Evolutionary conservation across 2,888 invertebrate species (phyloP).

Genomic region (Cetonia aurata): DNA sequence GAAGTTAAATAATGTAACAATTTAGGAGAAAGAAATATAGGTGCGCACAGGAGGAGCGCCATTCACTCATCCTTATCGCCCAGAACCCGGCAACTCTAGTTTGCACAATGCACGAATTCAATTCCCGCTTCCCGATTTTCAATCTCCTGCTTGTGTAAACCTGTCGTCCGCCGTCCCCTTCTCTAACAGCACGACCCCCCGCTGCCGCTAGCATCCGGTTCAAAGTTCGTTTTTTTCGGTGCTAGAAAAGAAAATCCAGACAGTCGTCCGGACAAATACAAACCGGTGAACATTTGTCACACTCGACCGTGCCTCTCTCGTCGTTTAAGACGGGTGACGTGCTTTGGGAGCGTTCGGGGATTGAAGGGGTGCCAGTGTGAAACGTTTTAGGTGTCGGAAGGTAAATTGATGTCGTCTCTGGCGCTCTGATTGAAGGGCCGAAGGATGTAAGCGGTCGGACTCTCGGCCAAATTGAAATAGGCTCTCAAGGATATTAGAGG

Average conservation of each 20-base stretch:
- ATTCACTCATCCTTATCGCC: constrained; percentile 6
- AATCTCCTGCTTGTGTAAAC: constrained; percentile 28
- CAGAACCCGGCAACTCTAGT: constrained; percentile 10
- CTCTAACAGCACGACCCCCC: not conserved
- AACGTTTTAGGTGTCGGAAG: constrained; percentile 4
- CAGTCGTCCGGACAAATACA: constrained; percentile 6
- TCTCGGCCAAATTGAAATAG: constrained; percentile 11
- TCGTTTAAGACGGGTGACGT: too few species aligned
- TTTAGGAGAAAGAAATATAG: too few species aligned
- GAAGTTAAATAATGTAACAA: too few species aligned
- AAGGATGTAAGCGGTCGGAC: constrained; percentile 5
- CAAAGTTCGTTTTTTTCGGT: constrained; percentile 4
- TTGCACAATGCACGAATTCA: constrained; percentile 24
- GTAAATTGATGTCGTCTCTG: constrained; percentile 30
- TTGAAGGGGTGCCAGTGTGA: too few species aligned
- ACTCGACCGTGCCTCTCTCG: not conserved
- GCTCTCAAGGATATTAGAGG: constrained; percentile 22
- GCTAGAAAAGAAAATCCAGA: not conserved
- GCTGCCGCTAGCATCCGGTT: not conserved
- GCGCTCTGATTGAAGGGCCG: constrained; percentile 22
- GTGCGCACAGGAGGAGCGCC: too few species aligned
- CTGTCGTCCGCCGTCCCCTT: not conserved
- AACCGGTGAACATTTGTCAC: constrained; percentile 23
- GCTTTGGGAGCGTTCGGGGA: too few species aligned
- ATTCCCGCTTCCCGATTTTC: constrained; percentile 23